Percentiles rank a stretch among this genome's conserved stretches.
These are phyloP conservation scores for Cantharis rustica DNA, from an alignment of 2,888 invertebrate genomes.

Conservation along the genomic window DNA sequence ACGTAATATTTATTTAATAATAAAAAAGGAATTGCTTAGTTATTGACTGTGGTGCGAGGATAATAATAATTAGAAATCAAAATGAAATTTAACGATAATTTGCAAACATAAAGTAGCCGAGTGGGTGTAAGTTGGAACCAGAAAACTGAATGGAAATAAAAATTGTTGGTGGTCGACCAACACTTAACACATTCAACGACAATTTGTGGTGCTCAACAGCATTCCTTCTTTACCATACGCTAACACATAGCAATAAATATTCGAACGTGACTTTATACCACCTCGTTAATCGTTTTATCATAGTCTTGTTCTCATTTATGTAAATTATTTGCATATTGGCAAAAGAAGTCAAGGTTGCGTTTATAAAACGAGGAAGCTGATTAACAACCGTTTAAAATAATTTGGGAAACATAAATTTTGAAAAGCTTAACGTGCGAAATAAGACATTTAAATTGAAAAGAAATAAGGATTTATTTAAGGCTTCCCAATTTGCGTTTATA, in stretches of 20 bases:
- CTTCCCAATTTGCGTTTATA: not conserved
- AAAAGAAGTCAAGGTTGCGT: not conserved
- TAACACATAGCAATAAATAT: conserved; percentile 14
- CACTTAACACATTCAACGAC: conserved; percentile 29
- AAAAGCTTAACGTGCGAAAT: not conserved
- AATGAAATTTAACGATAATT: not conserved
- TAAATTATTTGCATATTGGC: not conserved
- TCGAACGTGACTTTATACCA: conserved; percentile 14
- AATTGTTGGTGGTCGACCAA: conserved; percentile 28
- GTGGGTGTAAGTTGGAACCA: conserved; percentile 22
- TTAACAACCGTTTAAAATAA: not conserved
- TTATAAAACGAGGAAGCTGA: not conserved
- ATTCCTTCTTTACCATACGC: conserved; percentile 30
- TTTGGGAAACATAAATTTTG: not conserved
- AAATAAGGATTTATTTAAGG: not conserved
- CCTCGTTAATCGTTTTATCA: not conserved
- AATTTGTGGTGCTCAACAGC: conserved; percentile 39
- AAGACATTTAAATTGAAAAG: not conserved
- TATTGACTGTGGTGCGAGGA: not conserved
- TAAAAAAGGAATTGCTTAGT: not conserved
- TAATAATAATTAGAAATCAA: not conserved
- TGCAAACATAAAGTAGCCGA: conserved; percentile 21
- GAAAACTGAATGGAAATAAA: not conserved
- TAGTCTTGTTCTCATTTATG: not conserved
- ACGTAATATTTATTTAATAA: conserved; percentile 2